phyloP scores from a whole-genome alignment of 2,113 vertebrate species.

The Hippocampus abdominalis region DNA sequence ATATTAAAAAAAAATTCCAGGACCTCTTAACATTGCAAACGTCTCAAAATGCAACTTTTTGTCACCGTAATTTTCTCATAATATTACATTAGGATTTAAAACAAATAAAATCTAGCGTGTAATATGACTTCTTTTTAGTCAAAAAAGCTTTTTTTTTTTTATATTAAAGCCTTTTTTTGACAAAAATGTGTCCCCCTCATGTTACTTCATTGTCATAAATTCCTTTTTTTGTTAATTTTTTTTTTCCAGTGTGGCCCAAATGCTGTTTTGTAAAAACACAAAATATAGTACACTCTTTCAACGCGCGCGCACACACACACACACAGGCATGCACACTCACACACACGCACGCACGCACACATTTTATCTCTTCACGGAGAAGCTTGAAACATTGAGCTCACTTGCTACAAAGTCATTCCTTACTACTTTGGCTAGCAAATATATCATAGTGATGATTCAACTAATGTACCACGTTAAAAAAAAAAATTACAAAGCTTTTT shows the following conservation, averaged over 20 bases:
- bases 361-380: slow-evolving; percentile 57
- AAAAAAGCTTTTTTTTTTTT: too few species aligned
- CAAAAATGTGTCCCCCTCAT: neutral
- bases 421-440: slow-evolving; percentile 56
- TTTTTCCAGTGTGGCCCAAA: slow-evolving; percentile 3
- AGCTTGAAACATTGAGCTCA: slow-evolving; percentile 44
- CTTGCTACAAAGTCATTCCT: slow-evolving; percentile 44
- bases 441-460: slow-evolving; percentile 41
- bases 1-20: too few species aligned
- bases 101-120: too few species aligned
- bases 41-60: too few species aligned
- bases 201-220: neutral
- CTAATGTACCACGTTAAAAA: slow-evolving; percentile 44
- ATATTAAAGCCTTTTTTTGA: too few species aligned
- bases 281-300: neutral
- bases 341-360: slow-evolving; percentile 4
- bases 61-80: too few species aligned
- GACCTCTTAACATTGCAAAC: too few species aligned
- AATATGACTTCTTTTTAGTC: too few species aligned
- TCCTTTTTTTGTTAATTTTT: neutral
- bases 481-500: slow-evolving; percentile 62
- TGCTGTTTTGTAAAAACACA: neutral
- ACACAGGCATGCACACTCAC: slow-evolving; percentile 20
- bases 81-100: too few species aligned
- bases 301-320: slow-evolving; percentile 11